Evolutionary conservation across 1,140 invertebrate genomes (phyloP), one percentile per base, ranked within the genome.

Genomic region (Vollenhovia emeryi): DNA sequence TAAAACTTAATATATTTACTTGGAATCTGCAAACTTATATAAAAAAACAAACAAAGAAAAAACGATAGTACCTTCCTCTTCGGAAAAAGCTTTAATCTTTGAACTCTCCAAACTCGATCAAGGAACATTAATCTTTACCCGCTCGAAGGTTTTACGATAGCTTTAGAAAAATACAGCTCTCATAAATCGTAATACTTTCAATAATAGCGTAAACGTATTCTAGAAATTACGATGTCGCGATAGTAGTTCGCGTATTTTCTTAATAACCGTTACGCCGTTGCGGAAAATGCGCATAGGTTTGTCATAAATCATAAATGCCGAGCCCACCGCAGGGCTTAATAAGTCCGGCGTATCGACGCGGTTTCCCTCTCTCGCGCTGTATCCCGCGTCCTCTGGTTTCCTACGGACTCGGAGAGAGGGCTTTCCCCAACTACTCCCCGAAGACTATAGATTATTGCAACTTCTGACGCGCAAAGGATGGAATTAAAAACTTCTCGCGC

Each of bases 371-470:
- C 71, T 75, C 59, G 13, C 64, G 24, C 78, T 62, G 66, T 50
- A 15, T 57, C 33, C 43, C 24, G 62, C 79, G 43, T 74, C 64
- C 71, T 83, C 27, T 33, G 40, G 62, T 62, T 86, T 62, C 55
- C 60, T 66, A 43, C 62, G 62, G 36, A 21, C 33, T 55, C 76
- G 7, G 50, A 66, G 43, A 55, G 43, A 69, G 62, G 62, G 66
- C 50, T 82, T 59, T 71, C 6, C 78, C 78, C 66, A 82, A 82
- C 78, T 82, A 82, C 66, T 82, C 78, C 78, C 78, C 66, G 36
- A 82, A 82, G 78, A 82, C 78, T 82, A 82, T 73, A 82, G 78
- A 82, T 82, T 82, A 82, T 82, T 82, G 78, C 78, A 82, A 71
- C 78, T 82, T 82, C 66, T 71, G 66, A 71, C 66, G 66, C 50